Conservation (phyloP, 2,888 invertebrate genomes). For the Drosophila anomelani region DNA sequence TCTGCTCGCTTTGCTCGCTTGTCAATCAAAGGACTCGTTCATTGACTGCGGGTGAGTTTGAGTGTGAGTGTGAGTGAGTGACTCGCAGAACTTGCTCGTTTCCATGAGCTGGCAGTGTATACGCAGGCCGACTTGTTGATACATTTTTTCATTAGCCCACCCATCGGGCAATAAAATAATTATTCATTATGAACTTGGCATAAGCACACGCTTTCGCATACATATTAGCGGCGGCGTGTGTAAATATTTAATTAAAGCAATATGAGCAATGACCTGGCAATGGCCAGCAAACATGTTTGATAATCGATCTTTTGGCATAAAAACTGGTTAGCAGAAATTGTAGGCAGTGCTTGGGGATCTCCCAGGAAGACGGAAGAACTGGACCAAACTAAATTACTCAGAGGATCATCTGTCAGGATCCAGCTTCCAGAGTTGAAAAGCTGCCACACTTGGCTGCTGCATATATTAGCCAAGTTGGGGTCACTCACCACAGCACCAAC, state of each 20-base stretch:
- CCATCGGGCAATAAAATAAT: constrained; percentile 44
- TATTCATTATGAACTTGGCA: constrained; percentile 47
- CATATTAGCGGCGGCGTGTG: constrained; percentile 33
- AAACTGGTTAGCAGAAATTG: not conserved
- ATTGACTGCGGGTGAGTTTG: not conserved
- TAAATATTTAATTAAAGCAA: constrained; percentile 36
- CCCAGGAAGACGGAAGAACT: too few relatives aligned
- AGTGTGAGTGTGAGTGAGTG: constrained; percentile 1
- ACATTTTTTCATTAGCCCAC: not conserved
- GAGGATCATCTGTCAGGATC: constrained; percentile 5
- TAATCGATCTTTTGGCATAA: constrained; percentile 19
- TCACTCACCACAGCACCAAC: not conserved
- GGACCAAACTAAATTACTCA: too few relatives aligned
- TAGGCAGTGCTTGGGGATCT: not conserved
- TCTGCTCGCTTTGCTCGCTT: not conserved
- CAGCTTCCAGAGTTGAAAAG: not conserved
- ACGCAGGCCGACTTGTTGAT: not conserved
- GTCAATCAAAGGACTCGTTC: constrained; percentile 10
- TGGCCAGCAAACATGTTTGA: constrained; percentile 27
- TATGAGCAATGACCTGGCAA: constrained; percentile 30
- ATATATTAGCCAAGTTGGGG: constrained; percentile 36
- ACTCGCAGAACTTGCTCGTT: not conserved
- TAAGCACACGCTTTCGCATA: constrained; percentile 3
- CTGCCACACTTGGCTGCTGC: constrained; percentile 30
- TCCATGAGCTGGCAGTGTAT: constrained; percentile 5